Conservation (phyloP, 2,113 vertebrate species). For the Actinemys pallida region DNA sequence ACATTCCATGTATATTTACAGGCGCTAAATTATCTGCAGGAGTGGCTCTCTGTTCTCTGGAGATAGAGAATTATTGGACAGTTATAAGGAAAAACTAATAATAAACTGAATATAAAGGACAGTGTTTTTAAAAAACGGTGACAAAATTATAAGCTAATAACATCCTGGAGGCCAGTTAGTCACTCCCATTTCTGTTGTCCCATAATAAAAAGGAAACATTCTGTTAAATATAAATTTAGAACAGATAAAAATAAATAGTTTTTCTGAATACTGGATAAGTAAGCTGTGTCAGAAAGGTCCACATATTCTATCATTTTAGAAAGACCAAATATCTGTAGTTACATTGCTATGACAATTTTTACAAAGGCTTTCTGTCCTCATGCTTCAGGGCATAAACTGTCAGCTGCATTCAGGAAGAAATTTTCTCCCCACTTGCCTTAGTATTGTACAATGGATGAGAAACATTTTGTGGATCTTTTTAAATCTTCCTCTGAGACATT, state of each 20-base stretch:
- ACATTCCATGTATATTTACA: not conserved
- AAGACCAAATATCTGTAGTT: not conserved
- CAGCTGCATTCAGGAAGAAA: not conserved
- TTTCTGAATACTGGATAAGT: slow-evolving; percentile 4
- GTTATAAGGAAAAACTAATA: not conserved
- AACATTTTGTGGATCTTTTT: not conserved
- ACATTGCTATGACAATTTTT: not conserved
- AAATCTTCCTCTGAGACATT: not conserved
- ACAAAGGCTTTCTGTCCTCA: not conserved
- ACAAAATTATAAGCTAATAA: not conserved
- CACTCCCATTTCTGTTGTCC: not conserved
- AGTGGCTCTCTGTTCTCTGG: not conserved
- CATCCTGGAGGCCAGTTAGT: not conserved
- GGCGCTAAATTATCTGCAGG: not conserved
- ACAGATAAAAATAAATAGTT: not conserved
- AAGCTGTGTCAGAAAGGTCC: not conserved
- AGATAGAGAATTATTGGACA: not conserved
- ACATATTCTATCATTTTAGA: not conserved
- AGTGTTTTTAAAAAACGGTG: not conserved
- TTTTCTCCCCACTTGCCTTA: not conserved
- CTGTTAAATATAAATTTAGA: slow-evolving; percentile 15
- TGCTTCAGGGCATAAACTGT: not conserved
- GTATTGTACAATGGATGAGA: not conserved
- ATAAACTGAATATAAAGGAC: not conserved
- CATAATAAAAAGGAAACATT: slow-evolving; percentile 30